These are phyloP conservation scores for Vulpes lagopus DNA, from an alignment of 2,113 vertebrate genomes.

Conservation along the genomic window DNA sequence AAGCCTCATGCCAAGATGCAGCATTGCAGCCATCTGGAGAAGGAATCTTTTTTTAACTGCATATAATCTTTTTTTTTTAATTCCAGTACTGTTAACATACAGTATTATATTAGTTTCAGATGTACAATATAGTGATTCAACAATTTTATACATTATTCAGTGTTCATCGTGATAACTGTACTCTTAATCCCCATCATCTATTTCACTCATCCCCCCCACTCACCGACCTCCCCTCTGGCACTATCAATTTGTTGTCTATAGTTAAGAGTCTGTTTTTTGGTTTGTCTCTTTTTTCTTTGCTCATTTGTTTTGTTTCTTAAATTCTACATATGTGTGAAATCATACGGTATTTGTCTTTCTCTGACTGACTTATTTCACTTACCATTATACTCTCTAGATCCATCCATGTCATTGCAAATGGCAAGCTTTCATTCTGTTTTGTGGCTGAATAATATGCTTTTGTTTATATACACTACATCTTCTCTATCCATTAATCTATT, in stretches of 20 bases:
- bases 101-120: background rate
- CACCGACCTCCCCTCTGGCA: background rate
- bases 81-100: background rate
- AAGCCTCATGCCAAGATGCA: background rate
- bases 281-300: background rate
- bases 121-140: background rate
- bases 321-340: background rate
- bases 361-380: background rate
- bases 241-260: background rate
- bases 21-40: background rate
- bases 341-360: background rate
- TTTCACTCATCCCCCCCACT: background rate
- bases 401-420: background rate
- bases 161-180: background rate
- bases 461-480: background rate
- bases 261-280: background rate
- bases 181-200: background rate
- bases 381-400: background rate
- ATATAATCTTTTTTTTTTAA: background rate
- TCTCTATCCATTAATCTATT: background rate
- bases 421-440: background rate
- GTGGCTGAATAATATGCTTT: background rate
- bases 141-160: background rate
- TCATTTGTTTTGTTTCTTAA: background rate
- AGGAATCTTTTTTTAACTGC: background rate